A percentile compares a stretch with the other conserved stretches of the same genome.
Conservation (phyloP, 2,797 vertebrate species). For the Lepilemur septentrionalis region DNA sequence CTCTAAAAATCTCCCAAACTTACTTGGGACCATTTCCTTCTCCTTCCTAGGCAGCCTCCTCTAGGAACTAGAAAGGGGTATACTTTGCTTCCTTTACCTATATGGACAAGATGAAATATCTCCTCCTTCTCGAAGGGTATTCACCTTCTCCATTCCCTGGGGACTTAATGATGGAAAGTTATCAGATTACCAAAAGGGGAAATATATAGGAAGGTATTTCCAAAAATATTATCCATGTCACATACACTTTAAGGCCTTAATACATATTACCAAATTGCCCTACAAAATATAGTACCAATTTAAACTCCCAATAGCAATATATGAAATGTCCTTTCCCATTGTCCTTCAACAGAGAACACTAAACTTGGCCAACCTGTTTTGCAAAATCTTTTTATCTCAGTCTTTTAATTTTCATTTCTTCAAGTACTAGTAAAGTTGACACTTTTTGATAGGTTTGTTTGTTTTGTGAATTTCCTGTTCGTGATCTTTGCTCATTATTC, state of each 20-base stretch:
- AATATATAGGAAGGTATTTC: background rate
- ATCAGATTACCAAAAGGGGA: background rate
- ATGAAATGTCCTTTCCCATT: background rate
- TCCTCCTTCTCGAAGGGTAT: background rate
- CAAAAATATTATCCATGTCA: background rate
- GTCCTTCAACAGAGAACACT: background rate
- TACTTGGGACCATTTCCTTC: background rate
- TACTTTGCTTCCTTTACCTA: background rate
- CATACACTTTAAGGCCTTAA: background rate
- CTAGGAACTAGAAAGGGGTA: background rate
- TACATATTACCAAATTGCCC: background rate
- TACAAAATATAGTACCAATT: background rate
- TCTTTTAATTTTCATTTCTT: background rate
- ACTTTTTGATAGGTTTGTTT: background rate
- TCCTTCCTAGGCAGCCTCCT: background rate
- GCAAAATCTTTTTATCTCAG: background rate
- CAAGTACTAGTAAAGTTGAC: background rate
- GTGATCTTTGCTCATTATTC: slow-evolving; percentile 17
- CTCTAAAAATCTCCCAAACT: slow-evolving; percentile 2
- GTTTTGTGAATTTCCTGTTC: slow-evolving; percentile 1
- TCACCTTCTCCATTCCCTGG: background rate
- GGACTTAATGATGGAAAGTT: background rate
- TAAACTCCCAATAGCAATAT: background rate
- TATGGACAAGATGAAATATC: background rate
- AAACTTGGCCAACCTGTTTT: background rate